phyloP scores from a whole-genome alignment of 2,888 invertebrate genomes.

The Adineta ricciae region DNA sequence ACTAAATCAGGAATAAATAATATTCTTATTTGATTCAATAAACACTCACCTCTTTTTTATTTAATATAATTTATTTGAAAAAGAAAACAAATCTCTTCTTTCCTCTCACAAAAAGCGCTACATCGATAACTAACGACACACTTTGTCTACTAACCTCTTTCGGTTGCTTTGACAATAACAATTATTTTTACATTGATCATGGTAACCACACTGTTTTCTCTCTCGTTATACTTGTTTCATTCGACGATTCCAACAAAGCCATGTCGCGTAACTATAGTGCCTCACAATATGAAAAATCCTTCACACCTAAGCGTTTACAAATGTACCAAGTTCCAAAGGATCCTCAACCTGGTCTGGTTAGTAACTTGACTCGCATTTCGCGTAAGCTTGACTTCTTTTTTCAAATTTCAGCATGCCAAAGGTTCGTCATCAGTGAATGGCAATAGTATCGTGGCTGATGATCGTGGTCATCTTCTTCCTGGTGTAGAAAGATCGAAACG shows the following conservation, averaged over 20 bases:
- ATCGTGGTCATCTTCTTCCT: slow-evolving; percentile 43
- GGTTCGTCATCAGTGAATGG: slow-evolving; percentile 39
- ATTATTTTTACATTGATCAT: neutral
- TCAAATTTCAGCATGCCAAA: slow-evolving; percentile 36
- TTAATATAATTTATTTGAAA: neutral
- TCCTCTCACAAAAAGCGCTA: neutral
- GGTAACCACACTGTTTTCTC: neutral
- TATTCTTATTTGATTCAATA: neutral
- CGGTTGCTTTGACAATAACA: neutral
- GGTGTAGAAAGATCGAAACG: slow-evolving; percentile 41
- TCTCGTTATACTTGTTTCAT: neutral
- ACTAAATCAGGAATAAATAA: neutral
- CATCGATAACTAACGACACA: neutral
- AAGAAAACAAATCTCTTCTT: neutral
- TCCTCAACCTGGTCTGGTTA: slow-evolving; percentile 36
- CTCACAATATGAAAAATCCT: slow-evolving; percentile 44
- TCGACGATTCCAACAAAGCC: neutral
- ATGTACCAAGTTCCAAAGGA: slow-evolving; percentile 44
- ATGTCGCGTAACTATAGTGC: slow-evolving; percentile 32
- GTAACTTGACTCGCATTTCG: neutral
- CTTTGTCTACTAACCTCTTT: neutral
- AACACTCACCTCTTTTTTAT: neutral
- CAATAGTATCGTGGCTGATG: slow-evolving; percentile 43
- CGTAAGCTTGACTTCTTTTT: no score
- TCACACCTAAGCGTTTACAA: slow-evolving; percentile 42